Base-by-base conservation (phyloP, 2,113 vertebrate species). In the Enhydra lutris region DNA sequence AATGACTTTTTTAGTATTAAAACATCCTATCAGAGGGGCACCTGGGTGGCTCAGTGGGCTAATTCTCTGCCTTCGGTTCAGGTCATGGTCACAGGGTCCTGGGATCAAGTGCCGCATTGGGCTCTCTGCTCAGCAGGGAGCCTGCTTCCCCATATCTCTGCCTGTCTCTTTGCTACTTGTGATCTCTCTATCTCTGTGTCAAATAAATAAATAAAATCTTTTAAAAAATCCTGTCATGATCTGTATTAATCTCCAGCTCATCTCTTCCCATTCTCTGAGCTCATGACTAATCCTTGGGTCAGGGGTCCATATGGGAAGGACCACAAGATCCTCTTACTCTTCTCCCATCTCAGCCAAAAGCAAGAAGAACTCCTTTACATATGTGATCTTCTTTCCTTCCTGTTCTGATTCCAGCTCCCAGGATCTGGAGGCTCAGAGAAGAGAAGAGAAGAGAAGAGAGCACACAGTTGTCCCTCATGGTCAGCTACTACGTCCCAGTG, bases 401-500 rank as follows among this genome's bases (percentile, higher is more conserved):
- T 50, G 20, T 50, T 50, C 31, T 50, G 63, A n/a, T 50, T 69
- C 20, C 13, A 50, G 83, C 45, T 12, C 20, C 50, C 42, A n/a
- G n/a, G 29, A 65, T 42, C 13, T 39, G 14, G 81, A 31, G n/a
- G 4, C 26, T 45, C 34, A 7, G 42, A 24, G 61, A 8, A 3
- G 3, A 20, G 61, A 50, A n/a, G 4, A 34, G 59, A 8, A n/a
- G 4, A 34, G 59, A 8, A n/a, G 29, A 31, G 17, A 34, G 20
- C 11, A 86, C 18, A n/a, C 34, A 6, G 26, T 11, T 10, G 18
- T n/a, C 42, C 45, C 61, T 67, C 7, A 7, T 47, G 31, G 45
- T 7, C 21, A 3, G 10, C 42, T 17, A 6, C 23, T 17, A 14
- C 0, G 4, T 50, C 21, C 45, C 7, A 7, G 14, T 36, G 31